Evolutionary conservation across 2,113 vertebrate genomes (phyloP), one percentile per base, ranked within the genome.

Genomic region (Myocastor coypus): DNA sequence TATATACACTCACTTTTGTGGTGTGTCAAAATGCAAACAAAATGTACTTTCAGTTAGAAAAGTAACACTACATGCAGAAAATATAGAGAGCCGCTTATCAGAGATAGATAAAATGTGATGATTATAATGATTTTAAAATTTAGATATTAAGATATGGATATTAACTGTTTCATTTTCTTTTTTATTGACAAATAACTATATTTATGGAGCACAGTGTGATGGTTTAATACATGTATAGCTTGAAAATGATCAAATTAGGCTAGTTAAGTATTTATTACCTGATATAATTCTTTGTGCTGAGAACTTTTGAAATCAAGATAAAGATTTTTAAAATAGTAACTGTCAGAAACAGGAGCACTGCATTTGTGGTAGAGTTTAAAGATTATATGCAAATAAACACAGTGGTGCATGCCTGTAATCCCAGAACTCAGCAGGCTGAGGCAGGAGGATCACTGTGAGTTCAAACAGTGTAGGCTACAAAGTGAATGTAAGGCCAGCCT

Each of bases 1-100:
- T 80, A 71, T 20, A 85, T 66, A 32, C 73, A 37, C 24, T 85
- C 40, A 82, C 24, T 42, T 92, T 94, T 80, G 61, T 68, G 40
- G 89, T 75, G 5, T 73, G 34, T 80, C 91, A 87, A 96, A 91
- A 94, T 96, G 40, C 9, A 78, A 85, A 90, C 59, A 88, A 83
- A 93, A 64, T 91, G 57, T 69, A 90, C 87, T 16, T 87, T 86
- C 92, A 83, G 37, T 68, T 75, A 66, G 78, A 96, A 92, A 95
- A 96, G 55, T 83, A 34, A 83, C 37, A 28, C 61, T 59, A 59
- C 13, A n/a, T 69, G 2, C 30, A 81, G 50, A 46, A 69, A 68
- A 82, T 89, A 46, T 68, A 93, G 9, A 90, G n/a, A 92, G n/a
- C 19, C 20, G 80, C 13, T 84, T 83, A 52, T 7, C 32, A 89